Evolutionary conservation across 2,113 vertebrate species (phyloP).

Genomic region (Phyllostomus discolor): DNA sequence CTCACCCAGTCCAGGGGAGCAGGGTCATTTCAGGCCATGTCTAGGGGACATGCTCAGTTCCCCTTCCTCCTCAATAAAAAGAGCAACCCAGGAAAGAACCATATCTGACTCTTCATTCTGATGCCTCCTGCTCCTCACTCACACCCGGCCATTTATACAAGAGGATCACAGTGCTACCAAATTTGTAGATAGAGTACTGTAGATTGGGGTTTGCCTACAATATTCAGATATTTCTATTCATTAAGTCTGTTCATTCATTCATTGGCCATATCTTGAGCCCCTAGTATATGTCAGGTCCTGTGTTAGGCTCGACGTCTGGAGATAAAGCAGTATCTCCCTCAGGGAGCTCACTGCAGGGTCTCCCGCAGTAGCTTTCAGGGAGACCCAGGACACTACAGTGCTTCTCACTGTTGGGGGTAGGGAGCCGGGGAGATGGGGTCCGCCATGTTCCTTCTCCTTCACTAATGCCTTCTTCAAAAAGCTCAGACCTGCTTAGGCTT

Average conservation of each 20-base stretch:
- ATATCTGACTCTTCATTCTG: neutral
- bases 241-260: neutral
- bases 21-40: neutral
- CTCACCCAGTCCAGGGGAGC: neutral
- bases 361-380: neutral
- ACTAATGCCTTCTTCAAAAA: neutral
- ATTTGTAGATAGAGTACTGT: neutral
- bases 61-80: neutral
- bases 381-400: neutral
- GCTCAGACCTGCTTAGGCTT: neutral
- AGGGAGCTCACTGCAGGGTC: neutral
- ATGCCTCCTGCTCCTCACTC: neutral
- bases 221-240: neutral
- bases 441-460: neutral
- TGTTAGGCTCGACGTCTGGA: neutral
- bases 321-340: rapidly evolving
- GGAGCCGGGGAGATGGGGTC: neutral
- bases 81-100: neutral
- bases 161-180: neutral
- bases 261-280: neutral
- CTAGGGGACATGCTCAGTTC: neutral
- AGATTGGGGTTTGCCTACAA: neutral
- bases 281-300: neutral
- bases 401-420: neutral
- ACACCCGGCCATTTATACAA: neutral